Evolutionary conservation across 2,888 invertebrate genomes (phyloP).

Genomic region (Folsomia manolachei): DNA sequence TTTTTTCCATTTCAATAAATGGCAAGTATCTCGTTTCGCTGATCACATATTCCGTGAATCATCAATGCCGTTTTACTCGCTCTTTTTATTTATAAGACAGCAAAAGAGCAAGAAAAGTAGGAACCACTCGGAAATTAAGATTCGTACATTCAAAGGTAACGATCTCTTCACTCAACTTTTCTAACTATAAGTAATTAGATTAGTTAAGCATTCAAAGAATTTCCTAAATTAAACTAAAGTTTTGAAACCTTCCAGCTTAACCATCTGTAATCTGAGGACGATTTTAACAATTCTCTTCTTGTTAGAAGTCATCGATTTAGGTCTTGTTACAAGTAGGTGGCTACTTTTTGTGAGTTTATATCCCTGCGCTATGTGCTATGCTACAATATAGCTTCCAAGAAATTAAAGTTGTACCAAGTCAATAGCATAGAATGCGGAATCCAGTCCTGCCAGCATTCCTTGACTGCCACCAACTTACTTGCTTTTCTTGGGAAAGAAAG

Average conservation of each 20-base stretch:
- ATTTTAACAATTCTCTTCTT: neutral
- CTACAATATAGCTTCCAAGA: neutral
- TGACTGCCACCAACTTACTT: too few relatives aligned
- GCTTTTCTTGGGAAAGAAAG: too few relatives aligned
- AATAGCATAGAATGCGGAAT: neutral
- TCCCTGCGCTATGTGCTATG: neutral
- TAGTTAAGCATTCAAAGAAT: slow-evolving; percentile 6
- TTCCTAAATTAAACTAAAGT: slow-evolving; percentile 3
- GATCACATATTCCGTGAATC: too few relatives aligned
- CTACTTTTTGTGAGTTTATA: neutral
- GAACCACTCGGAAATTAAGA: too few relatives aligned
- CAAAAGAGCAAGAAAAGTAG: too few relatives aligned
- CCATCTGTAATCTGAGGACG: neutral
- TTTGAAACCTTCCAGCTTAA: neutral
- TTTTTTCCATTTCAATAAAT: too few relatives aligned
- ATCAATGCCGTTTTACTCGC: too few relatives aligned
- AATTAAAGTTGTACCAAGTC: neutral
- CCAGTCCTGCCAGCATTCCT: too few relatives aligned
- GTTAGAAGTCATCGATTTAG: neutral
- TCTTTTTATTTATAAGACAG: too few relatives aligned
- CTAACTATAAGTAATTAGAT: slow-evolving; percentile 3
- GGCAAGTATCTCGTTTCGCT: too few relatives aligned
- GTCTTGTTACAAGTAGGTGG: too few relatives aligned
- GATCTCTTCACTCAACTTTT: neutral
- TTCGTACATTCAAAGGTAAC: too few relatives aligned